Evolutionary conservation across 2,797 vertebrate genomes (phyloP).

Genomic region (Manis crassicaudata): DNA sequence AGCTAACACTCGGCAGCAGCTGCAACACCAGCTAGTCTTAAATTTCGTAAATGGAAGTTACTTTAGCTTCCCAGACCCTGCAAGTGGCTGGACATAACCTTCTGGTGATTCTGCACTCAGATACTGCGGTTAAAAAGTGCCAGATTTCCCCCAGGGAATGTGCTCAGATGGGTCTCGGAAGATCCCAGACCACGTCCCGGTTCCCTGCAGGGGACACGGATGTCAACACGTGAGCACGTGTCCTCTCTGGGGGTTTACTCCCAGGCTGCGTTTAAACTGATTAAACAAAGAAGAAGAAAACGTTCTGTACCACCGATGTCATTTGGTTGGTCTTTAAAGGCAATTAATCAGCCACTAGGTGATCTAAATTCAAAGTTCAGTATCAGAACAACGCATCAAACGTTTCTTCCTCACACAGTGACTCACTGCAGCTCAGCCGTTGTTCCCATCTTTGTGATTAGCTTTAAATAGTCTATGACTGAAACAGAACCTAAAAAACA

Average conservation of each 20-base stretch:
- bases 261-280: background rate
- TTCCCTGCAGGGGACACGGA: accelerated
- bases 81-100: background rate
- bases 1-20: background rate
- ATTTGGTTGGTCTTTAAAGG: background rate
- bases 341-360: background rate
- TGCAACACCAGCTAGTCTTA: accelerated
- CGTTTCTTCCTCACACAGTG: background rate
- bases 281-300: too few species aligned
- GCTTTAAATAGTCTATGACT: background rate
- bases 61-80: too few species aligned
- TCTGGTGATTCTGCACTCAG: background rate
- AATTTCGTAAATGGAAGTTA: background rate
- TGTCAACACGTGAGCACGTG: background rate
- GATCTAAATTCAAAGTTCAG: background rate
- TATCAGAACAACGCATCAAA: background rate
- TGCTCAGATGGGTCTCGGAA: too few species aligned
- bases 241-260: background rate
- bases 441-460: background rate
- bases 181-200: too few species aligned
- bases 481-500: background rate
- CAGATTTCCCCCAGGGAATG: background rate
- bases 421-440: accelerated
- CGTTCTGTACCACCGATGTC: too few species aligned
- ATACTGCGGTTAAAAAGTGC: background rate